These are phyloP conservation scores for Hemicentrotus pulcherrimus DNA, from an alignment of 35 echinoderm and acorn worm genomes.

Conservation along the genomic window DNA sequence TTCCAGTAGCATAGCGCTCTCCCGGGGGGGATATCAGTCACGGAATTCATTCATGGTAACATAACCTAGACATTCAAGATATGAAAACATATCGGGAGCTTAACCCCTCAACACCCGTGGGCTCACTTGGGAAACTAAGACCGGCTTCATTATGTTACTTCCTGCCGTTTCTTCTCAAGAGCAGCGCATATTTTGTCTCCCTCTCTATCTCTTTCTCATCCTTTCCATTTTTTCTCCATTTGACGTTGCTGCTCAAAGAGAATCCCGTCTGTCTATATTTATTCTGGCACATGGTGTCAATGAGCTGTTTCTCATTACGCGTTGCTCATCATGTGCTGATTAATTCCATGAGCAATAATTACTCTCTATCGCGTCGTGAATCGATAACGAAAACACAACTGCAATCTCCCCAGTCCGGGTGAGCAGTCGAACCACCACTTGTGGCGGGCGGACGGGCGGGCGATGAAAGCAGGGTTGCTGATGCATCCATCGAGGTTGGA, in stretches of 20 bases:
- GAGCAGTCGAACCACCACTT: not conserved
- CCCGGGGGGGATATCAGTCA: constrained; percentile 43
- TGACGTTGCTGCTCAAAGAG: constrained; percentile 16
- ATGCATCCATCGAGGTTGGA: not conserved
- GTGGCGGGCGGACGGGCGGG: not conserved
- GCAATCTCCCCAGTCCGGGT: constrained; percentile 6
- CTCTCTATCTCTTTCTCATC: not conserved
- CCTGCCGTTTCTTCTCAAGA: constrained; percentile 19
- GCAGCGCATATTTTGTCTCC: constrained; percentile 23
- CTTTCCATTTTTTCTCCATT: constrained; percentile 13
- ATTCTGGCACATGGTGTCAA: constrained; percentile 42
- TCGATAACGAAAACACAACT: constrained; percentile 46
- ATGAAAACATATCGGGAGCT: constrained; percentile 49
- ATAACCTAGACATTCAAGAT: constrained; percentile 58
- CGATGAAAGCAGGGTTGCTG: not conserved
- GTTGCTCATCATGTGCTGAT: constrained; percentile 51
- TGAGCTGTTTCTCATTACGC: constrained; percentile 53
- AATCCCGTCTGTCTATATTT: constrained; percentile 44
- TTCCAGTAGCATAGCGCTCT: constrained; percentile 36
- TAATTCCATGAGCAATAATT: constrained; percentile 56
- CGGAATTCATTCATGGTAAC: constrained; percentile 53
- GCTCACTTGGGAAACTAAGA: constrained; percentile 8
- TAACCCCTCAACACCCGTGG: constrained; percentile 43
- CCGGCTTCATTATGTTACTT: constrained; percentile 36
- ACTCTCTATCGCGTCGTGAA: constrained; percentile 42